Conservation (phyloP, 2,113 vertebrate genomes). For the Lophotis ruficrista region DNA sequence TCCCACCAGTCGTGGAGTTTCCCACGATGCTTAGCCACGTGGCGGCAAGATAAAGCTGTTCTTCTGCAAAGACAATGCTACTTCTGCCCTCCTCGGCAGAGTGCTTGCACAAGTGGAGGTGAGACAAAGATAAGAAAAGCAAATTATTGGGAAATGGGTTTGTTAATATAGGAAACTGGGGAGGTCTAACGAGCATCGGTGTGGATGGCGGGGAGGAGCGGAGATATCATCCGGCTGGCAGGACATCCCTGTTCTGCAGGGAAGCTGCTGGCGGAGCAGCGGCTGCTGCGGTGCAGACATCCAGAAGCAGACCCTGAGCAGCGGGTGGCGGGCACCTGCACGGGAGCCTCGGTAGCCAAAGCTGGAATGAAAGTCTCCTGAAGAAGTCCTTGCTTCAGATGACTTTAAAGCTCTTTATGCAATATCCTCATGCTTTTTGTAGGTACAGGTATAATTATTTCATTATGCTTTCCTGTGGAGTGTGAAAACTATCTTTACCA, state of each 20-base stretch:
- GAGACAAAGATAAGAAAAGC: neutral
- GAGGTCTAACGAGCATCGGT: neutral
- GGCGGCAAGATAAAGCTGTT: accelerated
- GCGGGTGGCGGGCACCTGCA: neutral
- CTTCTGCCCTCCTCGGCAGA: neutral
- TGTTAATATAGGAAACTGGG: neutral
- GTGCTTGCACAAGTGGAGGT: neutral
- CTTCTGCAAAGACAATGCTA: neutral
- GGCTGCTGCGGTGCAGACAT: neutral
- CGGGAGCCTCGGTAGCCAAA: neutral
- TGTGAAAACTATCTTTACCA: constrained; percentile 86
- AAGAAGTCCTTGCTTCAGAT: constrained; percentile 57
- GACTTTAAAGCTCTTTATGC: constrained; percentile 71
- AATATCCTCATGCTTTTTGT: constrained; percentile 80
- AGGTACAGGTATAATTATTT: constrained; percentile 82
- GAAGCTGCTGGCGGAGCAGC: neutral
- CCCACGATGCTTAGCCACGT: accelerated
- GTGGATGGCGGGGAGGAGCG: accelerated
- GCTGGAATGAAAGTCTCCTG: neutral
- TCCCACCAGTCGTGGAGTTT: accelerated
- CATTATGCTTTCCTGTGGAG: constrained; percentile 86
- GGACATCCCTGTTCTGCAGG: too few species aligned
- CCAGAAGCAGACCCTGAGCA: neutral
- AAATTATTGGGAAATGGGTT: neutral
- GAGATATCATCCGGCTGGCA: accelerated